These are phyloP conservation scores for Columba janthina DNA, from an alignment of 2,113 vertebrate species.

Conservation along the genomic window DNA sequence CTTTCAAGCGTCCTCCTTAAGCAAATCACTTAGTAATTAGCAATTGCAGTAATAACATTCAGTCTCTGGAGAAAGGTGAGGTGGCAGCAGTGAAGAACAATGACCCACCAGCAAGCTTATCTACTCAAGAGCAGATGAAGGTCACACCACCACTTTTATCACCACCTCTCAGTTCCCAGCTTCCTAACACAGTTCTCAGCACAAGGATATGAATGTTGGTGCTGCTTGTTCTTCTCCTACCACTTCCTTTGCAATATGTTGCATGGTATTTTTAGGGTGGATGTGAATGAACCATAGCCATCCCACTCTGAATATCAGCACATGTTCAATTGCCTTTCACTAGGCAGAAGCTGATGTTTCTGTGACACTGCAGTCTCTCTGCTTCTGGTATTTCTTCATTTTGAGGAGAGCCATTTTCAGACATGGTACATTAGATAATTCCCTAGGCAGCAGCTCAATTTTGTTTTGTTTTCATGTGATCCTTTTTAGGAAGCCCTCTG, in stretches of 20 bases:
- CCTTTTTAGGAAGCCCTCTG: not conserved
- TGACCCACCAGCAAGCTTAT: not conserved
- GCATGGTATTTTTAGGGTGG: constrained; percentile 13
- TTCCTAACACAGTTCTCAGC: not conserved
- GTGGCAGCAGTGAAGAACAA: not conserved
- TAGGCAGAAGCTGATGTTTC: not conserved
- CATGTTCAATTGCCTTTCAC: constrained; percentile 24
- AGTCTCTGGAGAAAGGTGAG: not conserved
- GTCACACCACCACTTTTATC: not conserved
- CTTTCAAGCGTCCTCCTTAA: not conserved
- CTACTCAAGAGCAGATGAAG: not conserved
- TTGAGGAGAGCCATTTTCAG: not conserved
- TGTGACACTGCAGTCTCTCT: not conserved
- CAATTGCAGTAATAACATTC: rapidly evolving
- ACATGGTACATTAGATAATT: not conserved
- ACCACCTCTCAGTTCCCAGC: not conserved
- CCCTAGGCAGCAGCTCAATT: not conserved
- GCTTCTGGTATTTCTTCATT: not conserved
- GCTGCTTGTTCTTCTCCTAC: constrained; percentile 4
- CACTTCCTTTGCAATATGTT: constrained; percentile 42
- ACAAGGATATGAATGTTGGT: not conserved
- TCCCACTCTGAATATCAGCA: constrained; percentile 3
- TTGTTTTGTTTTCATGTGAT: not conserved
- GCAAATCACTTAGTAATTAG: not conserved
- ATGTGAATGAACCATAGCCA: constrained; percentile 30